phyloP scores from a whole-genome alignment of 1,140 invertebrate genomes.

The Nasonia longicornis region DNA sequence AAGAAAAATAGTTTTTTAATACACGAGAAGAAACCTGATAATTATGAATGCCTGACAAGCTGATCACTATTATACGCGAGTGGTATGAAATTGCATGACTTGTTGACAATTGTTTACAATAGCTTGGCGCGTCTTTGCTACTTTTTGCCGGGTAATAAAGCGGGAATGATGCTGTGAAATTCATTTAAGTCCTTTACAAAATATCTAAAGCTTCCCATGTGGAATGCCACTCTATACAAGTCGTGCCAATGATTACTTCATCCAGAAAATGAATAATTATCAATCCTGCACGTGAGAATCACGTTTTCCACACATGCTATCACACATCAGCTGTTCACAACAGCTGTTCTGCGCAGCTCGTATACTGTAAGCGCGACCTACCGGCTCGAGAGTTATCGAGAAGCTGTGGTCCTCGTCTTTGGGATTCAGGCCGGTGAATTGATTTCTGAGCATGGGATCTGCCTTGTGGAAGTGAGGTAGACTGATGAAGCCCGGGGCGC shows the following conservation, averaged over 20 bases:
- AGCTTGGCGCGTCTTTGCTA: not conserved
- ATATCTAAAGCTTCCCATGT: no score
- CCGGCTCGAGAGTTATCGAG: slow-evolving; percentile 75
- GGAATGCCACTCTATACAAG: no score
- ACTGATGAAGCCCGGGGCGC: slow-evolving; percentile 76
- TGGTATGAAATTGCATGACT: not conserved
- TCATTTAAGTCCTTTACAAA: no score
- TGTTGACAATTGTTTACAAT: not conserved
- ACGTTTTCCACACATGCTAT: no score
- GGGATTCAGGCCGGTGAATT: slow-evolving; percentile 73
- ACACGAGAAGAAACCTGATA: not conserved
- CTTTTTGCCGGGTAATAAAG: no score
- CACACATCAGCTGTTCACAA: no score
- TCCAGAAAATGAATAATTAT: no score
- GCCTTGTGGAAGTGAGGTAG: slow-evolving; percentile 80
- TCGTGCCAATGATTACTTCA: no score
- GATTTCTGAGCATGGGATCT: slow-evolving; percentile 70
- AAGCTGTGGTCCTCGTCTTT: slow-evolving; percentile 72
- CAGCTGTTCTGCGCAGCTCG: no score
- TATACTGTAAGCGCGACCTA: slow-evolving; percentile 59
- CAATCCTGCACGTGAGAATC: no score
- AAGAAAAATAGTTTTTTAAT: slow-evolving; percentile 51
- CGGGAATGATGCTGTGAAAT: no score
- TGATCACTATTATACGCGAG: not conserved
- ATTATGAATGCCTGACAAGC: not conserved